phyloP scores from a whole-genome alignment of 2,888 invertebrate species.

The Nebria salina region DNA sequence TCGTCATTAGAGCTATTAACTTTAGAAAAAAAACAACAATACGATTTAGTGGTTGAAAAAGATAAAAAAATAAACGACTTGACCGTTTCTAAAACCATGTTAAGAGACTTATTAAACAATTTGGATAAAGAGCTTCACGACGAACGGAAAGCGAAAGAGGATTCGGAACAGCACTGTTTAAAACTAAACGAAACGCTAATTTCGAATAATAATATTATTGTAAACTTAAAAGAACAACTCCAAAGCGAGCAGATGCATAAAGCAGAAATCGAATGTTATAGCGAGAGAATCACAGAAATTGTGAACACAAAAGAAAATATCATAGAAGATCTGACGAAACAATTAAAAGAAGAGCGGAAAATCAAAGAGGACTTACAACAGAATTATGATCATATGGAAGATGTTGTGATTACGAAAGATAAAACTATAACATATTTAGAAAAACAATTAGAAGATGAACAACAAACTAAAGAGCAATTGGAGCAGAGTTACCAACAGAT shows the following conservation, averaged over 20 bases:
- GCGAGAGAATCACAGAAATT: background rate
- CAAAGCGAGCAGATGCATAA: no score
- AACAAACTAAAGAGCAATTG: background rate
- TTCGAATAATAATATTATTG: background rate
- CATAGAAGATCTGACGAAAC: background rate
- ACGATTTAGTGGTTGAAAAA: background rate
- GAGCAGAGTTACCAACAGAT: background rate
- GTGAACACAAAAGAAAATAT: no score
- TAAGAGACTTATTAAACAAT: background rate
- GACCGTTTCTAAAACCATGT: background rate
- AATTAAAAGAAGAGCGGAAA: background rate
- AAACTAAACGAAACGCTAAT: conserved; percentile 7
- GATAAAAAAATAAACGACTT: background rate
- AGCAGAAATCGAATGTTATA: no score
- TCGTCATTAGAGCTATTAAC: background rate
- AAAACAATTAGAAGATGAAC: background rate
- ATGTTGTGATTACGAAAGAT: background rate
- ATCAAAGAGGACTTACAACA: background rate
- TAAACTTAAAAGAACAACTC: background rate
- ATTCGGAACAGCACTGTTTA: background rate
- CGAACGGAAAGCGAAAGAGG: background rate
- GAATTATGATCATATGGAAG: background rate
- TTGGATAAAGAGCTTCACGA: background rate
- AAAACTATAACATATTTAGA: background rate
- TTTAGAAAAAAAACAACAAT: background rate